Conservation (phyloP, 2,113 vertebrate species). For the Cacatua alba region DNA sequence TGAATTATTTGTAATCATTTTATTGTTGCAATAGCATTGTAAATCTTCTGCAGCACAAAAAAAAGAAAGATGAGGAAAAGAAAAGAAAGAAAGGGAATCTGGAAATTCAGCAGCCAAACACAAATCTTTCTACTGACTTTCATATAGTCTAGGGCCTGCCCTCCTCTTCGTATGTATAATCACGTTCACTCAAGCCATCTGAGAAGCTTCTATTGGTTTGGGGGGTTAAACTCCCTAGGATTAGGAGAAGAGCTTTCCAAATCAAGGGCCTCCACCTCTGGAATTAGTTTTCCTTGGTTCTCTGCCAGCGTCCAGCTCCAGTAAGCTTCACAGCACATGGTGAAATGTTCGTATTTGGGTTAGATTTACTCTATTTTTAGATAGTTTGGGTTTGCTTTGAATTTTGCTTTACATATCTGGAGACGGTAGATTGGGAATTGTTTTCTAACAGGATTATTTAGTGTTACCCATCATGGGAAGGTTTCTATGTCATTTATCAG, state of each 20-base stretch:
- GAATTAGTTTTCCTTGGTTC: slow-evolving; percentile 32
- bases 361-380: slow-evolving; percentile 12
- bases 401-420: background rate
- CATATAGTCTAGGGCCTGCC: background rate
- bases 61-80: background rate
- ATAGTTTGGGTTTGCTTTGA: background rate
- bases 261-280: background rate
- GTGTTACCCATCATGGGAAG: background rate
- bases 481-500: background rate
- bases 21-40: background rate
- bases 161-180: background rate
- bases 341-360: slow-evolving; percentile 9
- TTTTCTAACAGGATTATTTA: background rate
- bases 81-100: background rate
- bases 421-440: background rate
- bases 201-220: background rate
- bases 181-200: background rate
- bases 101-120: background rate
- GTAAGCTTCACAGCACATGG: background rate
- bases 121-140: background rate
- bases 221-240: background rate
- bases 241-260: slow-evolving; percentile 5
- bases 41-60: background rate
- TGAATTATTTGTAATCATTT: background rate
- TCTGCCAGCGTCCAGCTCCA: slow-evolving; percentile 15